Percentiles rank a stretch among this genome's conserved stretches.
phyloP scores from a whole-genome alignment of 2,113 vertebrate species.

The Noturus placidus region DNA sequence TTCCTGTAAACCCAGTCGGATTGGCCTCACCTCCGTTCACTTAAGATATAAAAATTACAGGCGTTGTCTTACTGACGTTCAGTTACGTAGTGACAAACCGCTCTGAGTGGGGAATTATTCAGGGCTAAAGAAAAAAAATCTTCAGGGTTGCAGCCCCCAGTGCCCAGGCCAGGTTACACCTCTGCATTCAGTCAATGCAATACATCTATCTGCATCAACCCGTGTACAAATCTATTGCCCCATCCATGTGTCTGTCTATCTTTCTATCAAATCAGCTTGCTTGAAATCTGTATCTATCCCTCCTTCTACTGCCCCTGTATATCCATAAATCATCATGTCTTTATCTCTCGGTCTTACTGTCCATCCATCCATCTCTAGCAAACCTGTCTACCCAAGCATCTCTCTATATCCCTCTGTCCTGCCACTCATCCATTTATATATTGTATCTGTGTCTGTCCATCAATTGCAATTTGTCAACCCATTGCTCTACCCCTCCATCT shows the following conservation, averaged over 20 bases:
- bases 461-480: neutral
- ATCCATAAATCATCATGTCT: neutral
- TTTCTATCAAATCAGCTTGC: neutral
- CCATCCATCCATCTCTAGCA: neutral
- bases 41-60: too few species aligned
- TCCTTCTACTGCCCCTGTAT: neutral
- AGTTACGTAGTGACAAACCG: too few species aligned
- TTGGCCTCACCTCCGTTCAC: too few species aligned
- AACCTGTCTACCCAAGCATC: neutral
- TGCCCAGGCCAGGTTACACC: too few species aligned
- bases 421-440: neutral
- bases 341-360: neutral
- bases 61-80: too few species aligned
- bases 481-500: neutral
- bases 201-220: neutral
- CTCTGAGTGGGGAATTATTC: too few species aligned
- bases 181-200: neutral
- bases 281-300: neutral
- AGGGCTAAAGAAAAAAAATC: too few species aligned
- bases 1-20: too few species aligned
- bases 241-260: neutral
- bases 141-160: too few species aligned
- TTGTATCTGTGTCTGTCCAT: neutral
- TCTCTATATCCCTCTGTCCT: neutral
- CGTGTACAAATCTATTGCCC: too few species aligned